phyloP scores from a whole-genome alignment of 64 coral and sea anemone genomes.

The Dendrophyllia cribrosa region DNA sequence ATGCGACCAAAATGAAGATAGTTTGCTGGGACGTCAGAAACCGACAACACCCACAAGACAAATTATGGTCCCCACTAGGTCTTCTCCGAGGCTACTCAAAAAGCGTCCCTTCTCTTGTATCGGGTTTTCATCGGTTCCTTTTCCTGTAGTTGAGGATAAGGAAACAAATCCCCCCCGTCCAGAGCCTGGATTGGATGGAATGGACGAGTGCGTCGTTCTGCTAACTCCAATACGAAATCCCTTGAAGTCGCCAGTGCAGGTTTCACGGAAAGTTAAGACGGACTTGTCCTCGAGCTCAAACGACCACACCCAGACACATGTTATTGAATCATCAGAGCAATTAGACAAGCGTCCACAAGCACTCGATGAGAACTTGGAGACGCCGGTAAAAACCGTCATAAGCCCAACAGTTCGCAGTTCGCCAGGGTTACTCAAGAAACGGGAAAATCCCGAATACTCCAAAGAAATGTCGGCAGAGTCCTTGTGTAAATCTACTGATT shows the following conservation, averaged over 20 bases:
- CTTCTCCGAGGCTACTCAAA: slow-evolving; percentile 81
- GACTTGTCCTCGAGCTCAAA: background rate
- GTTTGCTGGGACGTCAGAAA: background rate
- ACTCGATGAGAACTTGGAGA: background rate
- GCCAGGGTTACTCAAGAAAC: background rate
- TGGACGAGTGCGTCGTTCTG: background rate
- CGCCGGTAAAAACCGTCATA: background rate
- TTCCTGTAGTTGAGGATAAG: slow-evolving; percentile 16
- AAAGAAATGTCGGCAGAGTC: background rate
- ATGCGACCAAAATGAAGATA: background rate
- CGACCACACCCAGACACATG: background rate
- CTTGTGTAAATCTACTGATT: background rate
- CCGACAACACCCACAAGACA: slow-evolving; percentile 28
- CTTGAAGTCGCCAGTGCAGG: background rate
- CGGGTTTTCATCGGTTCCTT: slow-evolving; percentile 62
- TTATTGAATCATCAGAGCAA: background rate
- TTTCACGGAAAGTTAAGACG: background rate
- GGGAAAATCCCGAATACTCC: background rate
- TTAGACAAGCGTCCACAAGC: background rate
- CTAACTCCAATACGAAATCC: background rate
- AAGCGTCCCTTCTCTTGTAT: slow-evolving; percentile 90
- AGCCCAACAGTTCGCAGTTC: background rate
- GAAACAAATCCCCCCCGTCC: no score
- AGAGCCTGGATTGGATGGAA: background rate
- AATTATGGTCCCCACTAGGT: slow-evolving; percentile 8